Base-by-base conservation (phyloP, 2,797 vertebrate species). In the Halcyon badia region DNA sequence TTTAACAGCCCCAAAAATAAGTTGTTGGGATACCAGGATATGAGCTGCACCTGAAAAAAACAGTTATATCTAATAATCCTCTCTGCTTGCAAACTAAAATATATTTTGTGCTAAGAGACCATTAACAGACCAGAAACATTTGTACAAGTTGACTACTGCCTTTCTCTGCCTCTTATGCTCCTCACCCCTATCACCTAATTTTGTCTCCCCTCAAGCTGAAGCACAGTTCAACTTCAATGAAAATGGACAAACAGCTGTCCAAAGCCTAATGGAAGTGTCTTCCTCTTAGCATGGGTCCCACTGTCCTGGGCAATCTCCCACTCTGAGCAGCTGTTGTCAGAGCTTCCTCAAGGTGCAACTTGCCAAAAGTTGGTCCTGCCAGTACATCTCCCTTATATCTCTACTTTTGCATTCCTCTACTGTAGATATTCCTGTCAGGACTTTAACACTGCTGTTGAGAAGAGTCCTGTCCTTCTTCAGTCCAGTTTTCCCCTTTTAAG, bases 101-200 rank as follows among this genome's bases (percentile, higher is more conserved):
- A 4, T n/a, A 25, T 73, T 90, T 89, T 69, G 4, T 65, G 3
- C 3, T 35, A 52, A 52, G 21, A 35, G 37, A 37, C 37, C 37
- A 37, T 37, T 37, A 37, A 37, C 4, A 78, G 28, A 66, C 0
- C 6, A 5, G 6, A 69, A 88, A 37, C 5, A n/a, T 80, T 51
- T 61, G 24, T 65, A 44, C 21, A n/a, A 42, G 20, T 15, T 68
- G 10, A 35, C 18, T 83, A 33, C 10, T 26, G 14, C 8, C 2
- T 5, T 72, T 30, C 90, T 83, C 64, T 83, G 19, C 19, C 11
- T 46, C 5, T 75, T 68, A 16, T 4, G 3, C 37, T 90, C 22
- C 17, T 49, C 21, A 41, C 3, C 5, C 2, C 6, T 61, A 24
- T 1, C 2, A 3, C 7, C 15, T 70, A 33, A n/a, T 21, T 42